Base-by-base conservation (phyloP, 2,797 vertebrate genomes). In the Gila robusta region DNA sequence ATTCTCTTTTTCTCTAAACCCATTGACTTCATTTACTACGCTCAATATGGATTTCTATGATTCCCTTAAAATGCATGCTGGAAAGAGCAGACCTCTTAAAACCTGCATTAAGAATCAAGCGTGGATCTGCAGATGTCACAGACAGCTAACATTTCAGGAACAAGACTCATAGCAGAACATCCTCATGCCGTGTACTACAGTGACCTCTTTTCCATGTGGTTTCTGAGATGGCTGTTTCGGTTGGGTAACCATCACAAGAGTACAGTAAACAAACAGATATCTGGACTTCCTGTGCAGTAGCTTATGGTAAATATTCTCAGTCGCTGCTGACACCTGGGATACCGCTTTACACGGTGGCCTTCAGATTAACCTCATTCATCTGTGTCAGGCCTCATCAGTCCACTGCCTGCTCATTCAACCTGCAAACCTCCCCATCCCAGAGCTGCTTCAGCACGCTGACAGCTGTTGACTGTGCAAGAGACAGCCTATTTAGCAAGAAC, bases 301-400 rank as follows among this genome's bases (percentile, higher is more conserved):
- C 5, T 28, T 73, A 72, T 47, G 49, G 64, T 66, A 79, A 66
- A 74, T 54, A 77, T 3, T 82, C 79, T 52, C 64, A 9, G 62
- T 79, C 81, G 11, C 79, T 52, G 28, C 54, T 52, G 73, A 87
- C 62, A 80, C 74, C 82, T 81, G 71, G 86, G 77, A 87, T 83
- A 87, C 74, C 21, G 82, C 73, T 76, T 88, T 76, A 81, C 74
- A 52, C 62, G 39, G 82, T 85, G 84, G 86, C 88, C 85, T 81
- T 79, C 64, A 87, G 89, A 89, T 90, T 89, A 90, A 87, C 84
- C 89, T 87, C 88, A 83, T 90, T 88, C 84, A 89, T 90, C 88
- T 88, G 86, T 89, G 87, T 87, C 88, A 87, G 79, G 80, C 79
- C 79, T 87, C 82, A 88, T 90, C 86, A 90, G 89, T 89, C 79